phyloP scores from a whole-genome alignment of 1,140 invertebrate genomes.

The Bombus confusus region DNA sequence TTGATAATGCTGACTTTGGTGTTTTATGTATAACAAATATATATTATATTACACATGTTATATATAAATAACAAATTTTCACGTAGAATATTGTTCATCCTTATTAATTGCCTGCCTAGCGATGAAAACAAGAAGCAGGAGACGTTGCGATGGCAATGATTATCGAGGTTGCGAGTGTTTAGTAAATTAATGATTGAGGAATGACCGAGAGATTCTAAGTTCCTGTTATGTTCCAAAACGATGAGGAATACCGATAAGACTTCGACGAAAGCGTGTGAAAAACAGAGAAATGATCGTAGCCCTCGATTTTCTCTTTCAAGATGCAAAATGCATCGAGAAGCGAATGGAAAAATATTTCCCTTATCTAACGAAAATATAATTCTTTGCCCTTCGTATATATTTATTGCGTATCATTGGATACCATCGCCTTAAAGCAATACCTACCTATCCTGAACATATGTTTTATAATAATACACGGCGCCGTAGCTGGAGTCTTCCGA shows the following conservation, averaged over 20 bases:
- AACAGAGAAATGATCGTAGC: not conserved
- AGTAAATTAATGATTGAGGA: not conserved
- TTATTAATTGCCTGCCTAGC: no score
- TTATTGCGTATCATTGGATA: not conserved
- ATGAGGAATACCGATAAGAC: not conserved
- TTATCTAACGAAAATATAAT: not conserved
- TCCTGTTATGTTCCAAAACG: not conserved
- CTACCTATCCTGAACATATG: not conserved
- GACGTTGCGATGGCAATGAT: not conserved
- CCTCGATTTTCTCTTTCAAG: not conserved
- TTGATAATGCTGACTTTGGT: not conserved
- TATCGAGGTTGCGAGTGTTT: not conserved
- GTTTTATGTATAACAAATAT: no score
- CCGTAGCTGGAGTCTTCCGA: not conserved
- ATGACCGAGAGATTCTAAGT: not conserved
- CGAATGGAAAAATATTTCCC: no score
- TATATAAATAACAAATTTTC: no score
- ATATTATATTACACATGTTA: no score
- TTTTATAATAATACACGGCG: not conserved
- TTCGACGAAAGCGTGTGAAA: not conserved
- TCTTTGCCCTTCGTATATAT: not conserved
- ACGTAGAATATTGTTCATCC: no score
- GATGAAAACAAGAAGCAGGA: no score
- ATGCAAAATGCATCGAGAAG: not conserved
- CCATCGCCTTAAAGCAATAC: not conserved